Evolutionary conservation across 2,888 invertebrate genomes (phyloP).

Genomic region (Nephrotoma guestfalica): DNA sequence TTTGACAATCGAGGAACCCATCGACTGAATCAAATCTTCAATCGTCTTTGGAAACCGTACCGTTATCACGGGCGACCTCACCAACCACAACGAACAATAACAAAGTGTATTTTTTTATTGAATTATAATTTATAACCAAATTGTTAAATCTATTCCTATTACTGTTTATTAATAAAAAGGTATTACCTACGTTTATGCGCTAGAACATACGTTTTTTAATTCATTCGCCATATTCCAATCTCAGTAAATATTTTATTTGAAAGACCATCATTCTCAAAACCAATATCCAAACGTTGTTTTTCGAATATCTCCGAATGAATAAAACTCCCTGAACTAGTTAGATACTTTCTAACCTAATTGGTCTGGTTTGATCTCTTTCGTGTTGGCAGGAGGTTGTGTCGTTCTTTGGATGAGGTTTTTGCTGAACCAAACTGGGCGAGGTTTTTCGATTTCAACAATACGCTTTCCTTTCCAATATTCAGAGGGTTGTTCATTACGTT

Average conservation of each 20-base stretch:
- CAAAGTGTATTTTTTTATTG: background rate
- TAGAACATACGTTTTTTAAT: background rate
- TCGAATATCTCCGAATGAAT: too few species aligned
- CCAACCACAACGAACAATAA: background rate
- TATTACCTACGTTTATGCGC: background rate
- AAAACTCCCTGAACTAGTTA: too few species aligned
- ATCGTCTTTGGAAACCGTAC: background rate
- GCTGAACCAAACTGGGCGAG: conserved; percentile 78
- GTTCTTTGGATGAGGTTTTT: conserved; percentile 67
- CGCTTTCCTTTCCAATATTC: conserved; percentile 55
- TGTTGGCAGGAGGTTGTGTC: conserved; percentile 51
- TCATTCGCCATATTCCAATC: too few species aligned
- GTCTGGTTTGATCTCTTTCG: conserved; percentile 60
- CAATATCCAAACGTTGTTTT: too few species aligned
- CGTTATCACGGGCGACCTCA: background rate
- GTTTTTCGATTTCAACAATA: conserved; percentile 72
- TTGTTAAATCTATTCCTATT: background rate
- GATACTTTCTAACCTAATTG: conserved; percentile 42
- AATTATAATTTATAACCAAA: background rate
- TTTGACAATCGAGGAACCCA: conserved; percentile 20
- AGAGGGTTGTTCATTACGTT: conserved; percentile 43
- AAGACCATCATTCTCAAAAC: too few species aligned
- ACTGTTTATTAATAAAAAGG: background rate
- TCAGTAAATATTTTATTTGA: too few species aligned
- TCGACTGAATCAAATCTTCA: background rate